Percentiles rank a stretch among this genome's conserved stretches.
phyloP scores from a whole-genome alignment of 2,797 vertebrate species.

The Syndactyla subalaris region DNA sequence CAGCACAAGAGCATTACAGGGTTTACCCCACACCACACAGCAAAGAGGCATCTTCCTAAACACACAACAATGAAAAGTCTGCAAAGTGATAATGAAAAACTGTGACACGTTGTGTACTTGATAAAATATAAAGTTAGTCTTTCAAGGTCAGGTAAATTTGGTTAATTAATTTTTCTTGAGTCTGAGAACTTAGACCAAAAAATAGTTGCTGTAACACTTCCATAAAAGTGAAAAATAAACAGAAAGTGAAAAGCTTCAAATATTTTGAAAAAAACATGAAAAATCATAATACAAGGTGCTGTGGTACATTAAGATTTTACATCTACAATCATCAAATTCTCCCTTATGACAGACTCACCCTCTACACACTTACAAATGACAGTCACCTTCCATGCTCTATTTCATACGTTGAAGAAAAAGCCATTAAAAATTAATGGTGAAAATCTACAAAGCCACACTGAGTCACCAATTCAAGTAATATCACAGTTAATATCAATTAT shows the following conservation, averaged over 20 bases:
- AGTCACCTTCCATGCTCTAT: background rate
- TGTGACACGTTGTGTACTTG: background rate
- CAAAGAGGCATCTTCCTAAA: background rate
- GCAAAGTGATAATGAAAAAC: background rate
- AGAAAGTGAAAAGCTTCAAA: background rate
- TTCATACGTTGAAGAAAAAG: background rate
- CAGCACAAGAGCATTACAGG: background rate
- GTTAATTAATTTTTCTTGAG: background rate
- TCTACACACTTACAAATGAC: background rate
- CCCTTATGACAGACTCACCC: background rate
- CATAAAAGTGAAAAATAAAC: background rate
- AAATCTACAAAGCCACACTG: background rate
- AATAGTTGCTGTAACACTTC: rapidly evolving
- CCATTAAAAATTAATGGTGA: background rate
- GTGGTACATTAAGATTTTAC: background rate
- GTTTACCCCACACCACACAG: background rate
- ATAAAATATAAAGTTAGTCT: background rate
- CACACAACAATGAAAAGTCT: background rate
- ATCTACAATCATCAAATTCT: background rate
- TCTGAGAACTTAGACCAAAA: background rate
- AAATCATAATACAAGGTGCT: background rate
- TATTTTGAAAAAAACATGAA: background rate
- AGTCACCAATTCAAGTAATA: background rate
- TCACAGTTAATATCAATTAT: background rate
- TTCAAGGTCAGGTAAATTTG: background rate